These are phyloP conservation scores for Oryzias curvinotus DNA, from an alignment of 2,113 vertebrate genomes.

Conservation along the genomic window DNA sequence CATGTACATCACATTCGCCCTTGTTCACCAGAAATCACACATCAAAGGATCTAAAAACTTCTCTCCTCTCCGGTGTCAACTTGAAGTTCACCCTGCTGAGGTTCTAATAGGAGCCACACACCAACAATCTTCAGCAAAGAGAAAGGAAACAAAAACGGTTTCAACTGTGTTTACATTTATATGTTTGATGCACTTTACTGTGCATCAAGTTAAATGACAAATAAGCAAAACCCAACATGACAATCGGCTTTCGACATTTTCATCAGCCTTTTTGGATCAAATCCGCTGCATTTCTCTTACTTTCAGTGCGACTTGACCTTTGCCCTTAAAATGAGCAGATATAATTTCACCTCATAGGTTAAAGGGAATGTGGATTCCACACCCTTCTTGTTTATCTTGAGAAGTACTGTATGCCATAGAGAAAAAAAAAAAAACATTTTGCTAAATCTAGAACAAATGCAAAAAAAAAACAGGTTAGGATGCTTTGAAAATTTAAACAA, in stretches of 20 bases:
- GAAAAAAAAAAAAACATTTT: not conserved
- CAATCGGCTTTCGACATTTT: no score
- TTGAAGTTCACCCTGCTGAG: constrained; percentile 41
- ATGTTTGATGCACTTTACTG: not conserved
- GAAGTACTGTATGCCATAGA: not conserved
- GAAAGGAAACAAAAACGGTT: constrained; percentile 12
- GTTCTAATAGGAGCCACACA: constrained; percentile 25
- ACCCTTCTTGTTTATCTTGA: not conserved
- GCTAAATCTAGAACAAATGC: no score
- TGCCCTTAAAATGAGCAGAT: constrained; percentile 35
- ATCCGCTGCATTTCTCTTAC: constrained; percentile 1
- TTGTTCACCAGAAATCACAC: constrained; percentile 65
- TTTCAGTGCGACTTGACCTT: constrained; percentile 35
- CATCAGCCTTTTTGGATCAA: constrained; percentile 2
- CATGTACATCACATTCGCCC: constrained; percentile 66
- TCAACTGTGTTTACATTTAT: not conserved
- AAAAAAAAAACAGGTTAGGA: no score
- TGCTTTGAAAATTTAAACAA: no score
- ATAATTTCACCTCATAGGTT: constrained; percentile 15
- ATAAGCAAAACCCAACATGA: not conserved
- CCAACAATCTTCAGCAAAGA: not conserved
- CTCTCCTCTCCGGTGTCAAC: constrained; percentile 44
- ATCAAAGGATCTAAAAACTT: constrained; percentile 61
- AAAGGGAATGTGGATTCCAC: not conserved
- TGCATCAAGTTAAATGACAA: not conserved